Evolutionary conservation across 2,113 vertebrate species (phyloP).

Genomic region (Corydoras maculifer): DNA sequence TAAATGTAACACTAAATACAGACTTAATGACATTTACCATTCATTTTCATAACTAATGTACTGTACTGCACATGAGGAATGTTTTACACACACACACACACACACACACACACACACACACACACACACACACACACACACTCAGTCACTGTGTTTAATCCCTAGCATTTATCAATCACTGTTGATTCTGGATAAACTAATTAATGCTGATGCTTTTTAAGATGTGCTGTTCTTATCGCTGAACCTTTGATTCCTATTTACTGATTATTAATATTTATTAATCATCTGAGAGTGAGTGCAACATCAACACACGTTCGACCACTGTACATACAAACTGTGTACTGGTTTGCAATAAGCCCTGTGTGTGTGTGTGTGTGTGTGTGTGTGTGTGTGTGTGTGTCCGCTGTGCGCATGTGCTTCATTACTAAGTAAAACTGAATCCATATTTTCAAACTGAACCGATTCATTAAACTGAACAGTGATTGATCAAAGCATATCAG

Average conservation of each 20-base stretch:
- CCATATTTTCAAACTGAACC: neutral
- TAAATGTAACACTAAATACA: constrained; percentile 21
- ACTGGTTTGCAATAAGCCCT: constrained; percentile 27
- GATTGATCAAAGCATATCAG: too few species aligned
- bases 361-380: constrained; percentile 18
- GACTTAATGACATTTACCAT: constrained; percentile 20
- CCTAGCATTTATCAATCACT: constrained; percentile 14
- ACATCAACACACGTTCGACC: constrained; percentile 8
- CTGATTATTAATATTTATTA: constrained; percentile 16
- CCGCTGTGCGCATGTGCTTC: neutral
- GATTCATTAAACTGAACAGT: constrained; percentile 5
- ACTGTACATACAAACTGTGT: constrained; percentile 19
- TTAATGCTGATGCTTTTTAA: constrained; percentile 13
- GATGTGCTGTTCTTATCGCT: neutral
- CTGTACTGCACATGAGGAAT: constrained; percentile 29
- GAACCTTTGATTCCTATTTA: constrained; percentile 1
- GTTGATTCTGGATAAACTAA: constrained; percentile 18
- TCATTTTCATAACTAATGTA: constrained; percentile 25
- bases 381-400: constrained; percentile 6
- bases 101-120: constrained; percentile 22
- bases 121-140: constrained; percentile 6
- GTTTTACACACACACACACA: constrained; percentile 20
- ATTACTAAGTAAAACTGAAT: neutral
- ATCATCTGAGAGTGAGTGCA: neutral
- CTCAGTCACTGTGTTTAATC: constrained; percentile 22